Base-by-base conservation (phyloP, 2,797 vertebrate genomes). In the Pterois miles region DNA sequence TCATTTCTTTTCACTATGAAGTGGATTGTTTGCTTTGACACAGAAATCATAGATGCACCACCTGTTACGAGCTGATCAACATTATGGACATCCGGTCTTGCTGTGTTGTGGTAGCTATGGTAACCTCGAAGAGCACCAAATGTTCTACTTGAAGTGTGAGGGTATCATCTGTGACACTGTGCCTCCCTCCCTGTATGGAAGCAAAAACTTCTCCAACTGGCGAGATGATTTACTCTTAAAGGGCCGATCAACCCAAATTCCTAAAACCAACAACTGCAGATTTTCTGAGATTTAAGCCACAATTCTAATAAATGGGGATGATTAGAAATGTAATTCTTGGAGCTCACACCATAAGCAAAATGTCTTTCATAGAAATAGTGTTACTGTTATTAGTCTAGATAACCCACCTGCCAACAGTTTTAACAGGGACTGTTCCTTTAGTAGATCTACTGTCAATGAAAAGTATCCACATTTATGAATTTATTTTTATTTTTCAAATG, bases 31-130 rank as follows among this genome's bases (percentile, higher is more conserved):
- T 77, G 65, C 80, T 76, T 74, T 81, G 71, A 88, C 81, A 80
- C 71, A 83, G 77, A 85, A 78, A 88, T 81, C 76, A 71, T 60
- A 69, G 84, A 89, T 86, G 72, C 85, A 80, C 73, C 79, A 83
- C 71, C 79, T 69, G 71, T 83, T 87, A 86, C 80, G 43, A 88
- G 88, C 84, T 82, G 80, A 91, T 92, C 87, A 76, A 65, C 92
- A 87, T 89, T 93, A 87, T 90, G 93, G 94, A 93, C 94, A 94
- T 92, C 93, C 92, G 85, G 89, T 75, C 84, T 85, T 66, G 84
- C 87, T 82, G 91, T 91, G 92, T 94, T 93, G 90, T 91, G 88
- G 95, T 95, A 93, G 84, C 95, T 88, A 95, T 95, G 94, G 95
- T 91, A 93, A 95, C 94, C 87, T 92, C 91, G 85, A 76, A 93